Evolutionary conservation across 2,797 vertebrate species (phyloP).

Genomic region (Vultur gryphus): DNA sequence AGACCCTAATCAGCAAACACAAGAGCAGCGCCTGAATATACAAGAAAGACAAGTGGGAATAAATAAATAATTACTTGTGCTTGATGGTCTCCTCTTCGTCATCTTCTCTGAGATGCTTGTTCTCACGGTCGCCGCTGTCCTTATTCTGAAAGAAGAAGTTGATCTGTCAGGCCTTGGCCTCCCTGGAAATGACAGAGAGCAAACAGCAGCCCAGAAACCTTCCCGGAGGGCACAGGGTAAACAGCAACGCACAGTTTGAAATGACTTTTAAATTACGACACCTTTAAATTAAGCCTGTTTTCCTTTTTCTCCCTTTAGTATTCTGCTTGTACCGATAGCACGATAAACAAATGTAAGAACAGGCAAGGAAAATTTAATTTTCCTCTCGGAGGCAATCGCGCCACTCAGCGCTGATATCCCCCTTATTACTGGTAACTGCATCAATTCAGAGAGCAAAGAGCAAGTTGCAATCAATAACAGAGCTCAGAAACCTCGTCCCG

Average conservation of each 20-base stretch:
- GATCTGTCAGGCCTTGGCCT: not conserved
- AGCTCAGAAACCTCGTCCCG: not conserved
- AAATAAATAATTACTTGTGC: constrained; percentile 76
- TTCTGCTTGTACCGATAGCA: not conserved
- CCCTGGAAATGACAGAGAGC: not conserved
- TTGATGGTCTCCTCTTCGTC: constrained; percentile 69
- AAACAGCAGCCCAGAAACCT: not conserved
- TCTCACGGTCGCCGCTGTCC: constrained; percentile 76
- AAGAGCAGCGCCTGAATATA: not conserved
- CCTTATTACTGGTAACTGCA: not conserved
- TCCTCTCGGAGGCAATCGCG: not conserved
- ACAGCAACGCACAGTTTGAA: rapidly evolving
- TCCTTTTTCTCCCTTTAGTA: not conserved
- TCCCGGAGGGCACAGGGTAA: not conserved
- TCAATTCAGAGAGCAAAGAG: not conserved
- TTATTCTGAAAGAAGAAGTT: constrained; percentile 68
- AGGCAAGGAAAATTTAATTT: not conserved
- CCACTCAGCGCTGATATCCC: not conserved
- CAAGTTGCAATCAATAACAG: too few species aligned
- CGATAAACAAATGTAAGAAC: not conserved
- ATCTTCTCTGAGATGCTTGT: constrained; percentile 75
- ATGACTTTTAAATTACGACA: not conserved
- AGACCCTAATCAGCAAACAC: not conserved
- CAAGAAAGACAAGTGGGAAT: not conserved
- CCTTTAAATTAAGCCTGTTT: not conserved